Conservation (phyloP, 92 coral and sea anemone species). For the Scolanthus callimorphus region DNA sequence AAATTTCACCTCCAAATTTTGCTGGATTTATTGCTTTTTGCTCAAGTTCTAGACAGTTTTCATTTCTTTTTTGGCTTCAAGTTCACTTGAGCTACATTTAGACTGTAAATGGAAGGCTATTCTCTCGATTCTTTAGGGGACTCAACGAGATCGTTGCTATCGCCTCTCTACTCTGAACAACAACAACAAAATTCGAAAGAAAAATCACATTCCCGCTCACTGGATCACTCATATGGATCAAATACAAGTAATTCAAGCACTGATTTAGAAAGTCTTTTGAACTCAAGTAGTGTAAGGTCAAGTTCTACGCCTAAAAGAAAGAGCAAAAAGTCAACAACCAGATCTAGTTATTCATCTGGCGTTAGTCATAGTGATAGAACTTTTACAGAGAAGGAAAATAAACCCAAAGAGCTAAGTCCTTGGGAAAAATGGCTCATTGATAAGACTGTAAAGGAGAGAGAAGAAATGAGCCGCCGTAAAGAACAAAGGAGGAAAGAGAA, state of each 20-base stretch:
- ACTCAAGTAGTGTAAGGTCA: not conserved
- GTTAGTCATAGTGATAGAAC: slow-evolving; percentile 1
- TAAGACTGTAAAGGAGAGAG: slow-evolving; percentile 76
- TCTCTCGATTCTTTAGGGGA: slow-evolving; percentile 92
- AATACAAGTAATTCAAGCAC: not conserved
- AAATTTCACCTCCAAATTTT: too few relatives aligned
- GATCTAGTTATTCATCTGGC: not conserved
- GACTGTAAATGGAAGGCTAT: too few relatives aligned
- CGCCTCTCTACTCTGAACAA: slow-evolving; percentile 41
- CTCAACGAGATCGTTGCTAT: slow-evolving; percentile 89
- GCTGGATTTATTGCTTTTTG: too few relatives aligned
- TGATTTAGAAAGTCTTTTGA: not conserved
- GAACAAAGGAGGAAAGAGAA: slow-evolving; percentile 40
- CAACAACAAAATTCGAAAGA: not conserved
- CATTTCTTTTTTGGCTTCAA: too few relatives aligned
- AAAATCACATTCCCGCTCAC: not conserved
- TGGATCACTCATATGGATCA: not conserved
- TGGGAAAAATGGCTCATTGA: slow-evolving; percentile 93
- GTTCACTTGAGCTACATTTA: too few relatives aligned
- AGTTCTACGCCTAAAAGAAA: not conserved
- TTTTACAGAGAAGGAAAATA: slow-evolving; percentile 14
- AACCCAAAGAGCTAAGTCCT: slow-evolving; percentile 44
- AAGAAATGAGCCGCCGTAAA: slow-evolving; percentile 34
- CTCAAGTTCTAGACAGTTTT: too few relatives aligned
- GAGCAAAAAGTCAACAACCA: not conserved